phyloP scores from a whole-genome alignment of 1,140 invertebrate species.

The Wasmannia auropunctata region DNA sequence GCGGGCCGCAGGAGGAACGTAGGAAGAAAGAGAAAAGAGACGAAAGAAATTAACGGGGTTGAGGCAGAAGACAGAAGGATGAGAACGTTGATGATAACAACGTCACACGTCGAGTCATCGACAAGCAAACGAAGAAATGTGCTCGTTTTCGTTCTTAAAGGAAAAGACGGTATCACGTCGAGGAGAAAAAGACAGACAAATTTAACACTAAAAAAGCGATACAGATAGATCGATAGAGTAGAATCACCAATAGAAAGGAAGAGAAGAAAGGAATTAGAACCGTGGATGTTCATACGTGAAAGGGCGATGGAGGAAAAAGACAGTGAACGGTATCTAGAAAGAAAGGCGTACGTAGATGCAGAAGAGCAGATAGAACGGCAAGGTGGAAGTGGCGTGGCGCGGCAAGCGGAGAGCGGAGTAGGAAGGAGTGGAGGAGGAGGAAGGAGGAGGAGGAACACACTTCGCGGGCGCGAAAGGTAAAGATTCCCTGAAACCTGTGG shows the following conservation, averaged over 20 bases:
- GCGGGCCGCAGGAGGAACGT: neutral
- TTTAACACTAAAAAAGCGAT: neutral
- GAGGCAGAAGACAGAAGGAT: neutral
- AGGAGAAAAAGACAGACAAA: neutral
- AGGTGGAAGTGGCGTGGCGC: slow-evolving; percentile 22
- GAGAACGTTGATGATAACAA: neutral
- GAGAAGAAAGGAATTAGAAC: neutral
- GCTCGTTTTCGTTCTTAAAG: neutral
- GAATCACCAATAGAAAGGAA: neutral
- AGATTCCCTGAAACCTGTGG: slow-evolving; percentile 77
- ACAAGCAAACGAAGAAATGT: neutral
- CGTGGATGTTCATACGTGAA: slow-evolving; percentile 24
- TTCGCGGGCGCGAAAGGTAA: slow-evolving; percentile 69
- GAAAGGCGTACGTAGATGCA: neutral
- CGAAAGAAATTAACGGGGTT: neutral
- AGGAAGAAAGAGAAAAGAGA: neutral
- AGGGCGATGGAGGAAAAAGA: slow-evolving; percentile 32
- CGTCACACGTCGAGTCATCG: neutral
- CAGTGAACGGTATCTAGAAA: slow-evolving; percentile 13
- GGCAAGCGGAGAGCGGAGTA: neutral
- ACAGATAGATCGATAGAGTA: neutral
- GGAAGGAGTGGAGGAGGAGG: neutral
- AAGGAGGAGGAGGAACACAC: slow-evolving; percentile 33
- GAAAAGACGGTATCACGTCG: neutral
- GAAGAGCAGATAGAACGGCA: slow-evolving; percentile 32